Conservation (phyloP, 2,797 vertebrate species). For the Kryptolebias ocellatus region DNA sequence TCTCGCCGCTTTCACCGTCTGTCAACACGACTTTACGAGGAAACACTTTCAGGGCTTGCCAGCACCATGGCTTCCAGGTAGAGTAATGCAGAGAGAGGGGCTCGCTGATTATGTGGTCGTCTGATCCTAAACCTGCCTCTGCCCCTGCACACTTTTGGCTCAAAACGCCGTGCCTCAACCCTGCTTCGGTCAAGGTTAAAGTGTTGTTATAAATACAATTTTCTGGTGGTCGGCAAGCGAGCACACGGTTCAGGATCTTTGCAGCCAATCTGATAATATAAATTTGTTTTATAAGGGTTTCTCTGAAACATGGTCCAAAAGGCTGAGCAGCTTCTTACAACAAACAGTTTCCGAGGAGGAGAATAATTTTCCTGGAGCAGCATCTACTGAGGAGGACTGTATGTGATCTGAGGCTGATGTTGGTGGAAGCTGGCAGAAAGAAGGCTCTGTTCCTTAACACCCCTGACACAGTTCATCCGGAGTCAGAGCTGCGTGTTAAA, state of each 20-base stretch:
- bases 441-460: too few species aligned
- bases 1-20: constrained; percentile 77
- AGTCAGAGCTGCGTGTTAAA: background rate
- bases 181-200: constrained; percentile 69
- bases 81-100: constrained; percentile 38
- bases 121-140: constrained; percentile 63
- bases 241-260: constrained; percentile 59
- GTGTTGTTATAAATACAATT: constrained; percentile 79
- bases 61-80: constrained; percentile 73
- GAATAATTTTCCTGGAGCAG: constrained; percentile 27
- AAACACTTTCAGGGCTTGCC: constrained; percentile 68
- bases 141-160: constrained; percentile 51
- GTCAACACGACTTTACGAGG: constrained; percentile 72
- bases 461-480: background rate
- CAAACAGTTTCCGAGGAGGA: constrained; percentile 32
- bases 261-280: constrained; percentile 72
- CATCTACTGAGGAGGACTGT: constrained; percentile 5
- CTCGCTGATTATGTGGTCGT: constrained; percentile 70
- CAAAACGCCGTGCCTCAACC: constrained; percentile 30
- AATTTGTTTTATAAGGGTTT: constrained; percentile 57
- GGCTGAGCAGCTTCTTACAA: constrained; percentile 61
- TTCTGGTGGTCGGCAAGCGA: constrained; percentile 73
- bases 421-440: too few species aligned
- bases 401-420: constrained; percentile 35
- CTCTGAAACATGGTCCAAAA: constrained; percentile 27